Evolutionary conservation across 1,140 invertebrate genomes (phyloP).

Genomic region (Drosophila fuyamai): DNA sequence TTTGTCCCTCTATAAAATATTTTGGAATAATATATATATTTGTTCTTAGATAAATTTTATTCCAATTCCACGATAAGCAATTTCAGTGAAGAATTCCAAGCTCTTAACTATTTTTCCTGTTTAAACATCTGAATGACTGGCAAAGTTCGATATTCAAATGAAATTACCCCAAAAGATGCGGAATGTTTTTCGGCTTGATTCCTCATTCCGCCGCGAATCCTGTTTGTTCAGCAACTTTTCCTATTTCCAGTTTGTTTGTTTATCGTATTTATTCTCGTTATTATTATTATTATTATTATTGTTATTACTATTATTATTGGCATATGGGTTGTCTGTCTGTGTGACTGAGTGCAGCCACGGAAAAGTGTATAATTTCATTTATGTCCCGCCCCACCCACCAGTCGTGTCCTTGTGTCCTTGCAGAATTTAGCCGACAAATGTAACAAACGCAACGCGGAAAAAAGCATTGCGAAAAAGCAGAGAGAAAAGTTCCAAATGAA

Average conservation of each 20-base stretch:
- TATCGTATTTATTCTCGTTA: constrained; percentile 46
- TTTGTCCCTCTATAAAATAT: not conserved
- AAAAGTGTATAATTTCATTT: constrained; percentile 67
- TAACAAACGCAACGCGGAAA: constrained; percentile 26
- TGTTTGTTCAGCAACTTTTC: constrained; percentile 44
- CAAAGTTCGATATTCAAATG: not conserved
- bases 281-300: constrained; percentile 26
- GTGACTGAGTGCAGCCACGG: constrained; percentile 10
- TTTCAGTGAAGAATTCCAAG: no score
- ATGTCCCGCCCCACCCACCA: constrained; percentile 4
- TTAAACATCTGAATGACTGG: not conserved
- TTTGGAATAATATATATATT: not conserved
- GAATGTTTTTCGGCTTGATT: constrained; percentile 18
- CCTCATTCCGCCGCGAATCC: not conserved
- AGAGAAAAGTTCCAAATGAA: constrained; percentile 59
- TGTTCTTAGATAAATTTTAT: not conserved
- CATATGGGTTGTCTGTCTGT: constrained; percentile 16
- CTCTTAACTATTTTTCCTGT: not conserved
- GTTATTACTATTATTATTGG: constrained; percentile 29
- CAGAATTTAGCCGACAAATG: constrained; percentile 35
- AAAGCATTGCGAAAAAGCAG: constrained; percentile 39
- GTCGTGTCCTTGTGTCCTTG: constrained; percentile 19
- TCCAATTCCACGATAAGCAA: no score
- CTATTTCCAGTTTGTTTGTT: constrained; percentile 47
- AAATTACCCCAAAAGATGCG: constrained; percentile 3